Base-by-base conservation (phyloP, 2,888 invertebrate species). In the Spodoptera littoralis region DNA sequence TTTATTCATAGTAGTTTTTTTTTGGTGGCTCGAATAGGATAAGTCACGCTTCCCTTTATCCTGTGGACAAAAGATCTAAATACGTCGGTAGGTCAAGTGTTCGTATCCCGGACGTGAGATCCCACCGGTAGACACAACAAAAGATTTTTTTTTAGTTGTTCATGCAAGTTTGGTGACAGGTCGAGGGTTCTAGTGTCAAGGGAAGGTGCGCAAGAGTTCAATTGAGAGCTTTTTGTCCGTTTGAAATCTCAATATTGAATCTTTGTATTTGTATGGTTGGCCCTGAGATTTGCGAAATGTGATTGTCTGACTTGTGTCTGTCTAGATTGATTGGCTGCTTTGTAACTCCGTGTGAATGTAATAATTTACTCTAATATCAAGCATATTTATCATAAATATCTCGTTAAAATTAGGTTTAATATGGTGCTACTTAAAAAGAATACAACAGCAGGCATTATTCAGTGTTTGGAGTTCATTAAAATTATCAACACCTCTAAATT, bases 11-110 rank as follows among this genome's bases (percentile, higher is more conserved):
- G 70, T 36, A 67, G 84, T 88, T 86, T 88, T 88, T 86, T 82
- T 70, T 77, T 68, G 77, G 73, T 74, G 67, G 70, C 81, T 81
- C 83, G 77, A 88, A 89, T 86, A 84, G 87, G 88, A 90, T 91
- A 89, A 89, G 92, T 92, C 93, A 93, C 91, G 92, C 85, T 88
- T 88, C 87, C 87, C 84, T 90, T 91, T 92, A 88, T 91, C 79
- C 85, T 73, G 72, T 67, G 82, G 73, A 94, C 94, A 94, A 94
- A 93, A 90, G 92, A 87, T 89, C 91, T 90, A 90, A 91, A 93
- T 89, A 89, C 87, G 89, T 84, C 81, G 90, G 86, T 89, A 90
- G 94, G 94, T 94, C 94, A 94, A 94, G 93, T 91, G 92, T 88
- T 85, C 86, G 90, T 87, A 87, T 92, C 93, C 93, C 93, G 94